Evolutionary conservation across 2,888 invertebrate genomes (phyloP), one percentile per base, ranked within the genome.

Genomic region (Aricia artaxerxes): DNA sequence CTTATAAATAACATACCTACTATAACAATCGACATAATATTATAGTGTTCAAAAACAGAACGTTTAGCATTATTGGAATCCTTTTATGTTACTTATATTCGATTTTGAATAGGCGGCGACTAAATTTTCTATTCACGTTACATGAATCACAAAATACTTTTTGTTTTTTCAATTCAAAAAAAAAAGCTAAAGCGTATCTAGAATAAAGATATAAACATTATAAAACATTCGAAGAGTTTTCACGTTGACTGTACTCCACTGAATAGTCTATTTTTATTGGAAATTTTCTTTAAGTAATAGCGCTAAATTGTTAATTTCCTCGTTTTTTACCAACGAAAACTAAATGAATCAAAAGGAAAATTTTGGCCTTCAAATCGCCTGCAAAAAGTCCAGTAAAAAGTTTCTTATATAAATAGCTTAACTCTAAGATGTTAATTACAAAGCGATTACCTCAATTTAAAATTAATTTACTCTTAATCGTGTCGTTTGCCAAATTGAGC

Each of bases 401-500:
- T 49, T 75, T 24, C 24, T 24, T 49, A 49, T 53, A 57, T 76
- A 76, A 76, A 76, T 76, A 76, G 76, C 53, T 16, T 35, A 53
- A 76, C 16, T 44, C 44, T 44, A 44, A 44, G 44, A 73, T 38
- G 49, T 49, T 53, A 76, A 57, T 76, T 76, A 53, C 53, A 76
- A 24, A 57, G 11, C 24, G 57, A 57, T 53, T 76, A 76, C 53
- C 16, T 57, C 38, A 53, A 31, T 76, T 76, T 76, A 2, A 76
- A 76, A 69, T 69, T 38, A 69, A 69, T 69, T 69, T 69, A 38
- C 69, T 38, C 69, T 38, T 69, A 38, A 69, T 69, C 69, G 13
- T 69, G 38, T 73, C 44, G 73, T 73, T 73, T 73, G 73, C 40
- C 35, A 69, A 69, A 69, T 69, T 69, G 69, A 69, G 69, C 69